Evolutionary conservation across 2,113 vertebrate species (phyloP).

Genomic region (Tor tambroides): DNA sequence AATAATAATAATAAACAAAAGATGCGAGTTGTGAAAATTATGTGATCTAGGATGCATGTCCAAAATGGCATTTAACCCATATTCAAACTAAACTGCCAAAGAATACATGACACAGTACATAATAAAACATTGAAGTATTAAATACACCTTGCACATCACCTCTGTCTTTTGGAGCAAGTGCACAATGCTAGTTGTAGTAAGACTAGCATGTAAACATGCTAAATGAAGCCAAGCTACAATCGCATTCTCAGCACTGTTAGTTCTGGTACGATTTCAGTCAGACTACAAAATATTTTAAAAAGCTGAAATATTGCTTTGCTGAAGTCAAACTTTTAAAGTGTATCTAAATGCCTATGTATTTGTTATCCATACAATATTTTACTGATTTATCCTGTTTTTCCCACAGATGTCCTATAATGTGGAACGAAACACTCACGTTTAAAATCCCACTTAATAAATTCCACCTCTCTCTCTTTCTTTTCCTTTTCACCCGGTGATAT

Average conservation of each 20-base stretch:
- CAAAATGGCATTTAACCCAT: not conserved
- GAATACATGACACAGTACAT: not conserved
- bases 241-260: not conserved
- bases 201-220: not conserved
- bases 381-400: not conserved
- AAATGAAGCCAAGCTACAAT: not conserved
- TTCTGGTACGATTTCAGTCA: not conserved
- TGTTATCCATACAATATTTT: not conserved
- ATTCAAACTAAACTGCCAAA: not conserved
- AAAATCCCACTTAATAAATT: constrained; percentile 34
- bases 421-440: not conserved
- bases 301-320: not conserved
- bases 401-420: not conserved
- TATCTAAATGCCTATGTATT: not conserved
- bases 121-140: not conserved
- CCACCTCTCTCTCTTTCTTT: not conserved
- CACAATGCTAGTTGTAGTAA: not conserved
- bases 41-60: not conserved
- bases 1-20: not conserved
- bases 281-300: not conserved
- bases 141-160: not conserved
- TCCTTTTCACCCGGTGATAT: constrained; percentile 6
- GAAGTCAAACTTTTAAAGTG: not conserved
- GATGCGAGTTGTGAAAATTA: not conserved
- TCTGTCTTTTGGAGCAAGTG: not conserved